Conservation (phyloP, 2,113 vertebrate genomes). For the Thomomys bottae region DNA sequence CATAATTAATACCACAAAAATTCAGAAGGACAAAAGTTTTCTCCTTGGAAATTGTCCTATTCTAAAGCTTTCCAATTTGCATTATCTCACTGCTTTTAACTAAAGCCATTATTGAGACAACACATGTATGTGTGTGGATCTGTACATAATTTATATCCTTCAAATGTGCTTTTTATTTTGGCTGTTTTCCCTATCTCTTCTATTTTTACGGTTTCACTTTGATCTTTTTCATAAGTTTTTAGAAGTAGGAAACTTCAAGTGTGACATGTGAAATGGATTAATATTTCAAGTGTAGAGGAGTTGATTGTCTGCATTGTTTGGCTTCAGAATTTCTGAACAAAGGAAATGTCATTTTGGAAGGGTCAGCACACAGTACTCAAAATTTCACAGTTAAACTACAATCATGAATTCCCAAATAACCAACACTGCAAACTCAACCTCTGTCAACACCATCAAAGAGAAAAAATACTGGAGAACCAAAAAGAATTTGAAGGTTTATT, state of each 20-base stretch:
- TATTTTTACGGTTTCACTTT: not conserved
- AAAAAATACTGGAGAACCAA: not conserved
- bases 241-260: not conserved
- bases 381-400: not conserved
- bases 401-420: no score
- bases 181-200: not conserved
- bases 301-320: not conserved
- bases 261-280: not conserved
- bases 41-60: no score
- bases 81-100: not conserved
- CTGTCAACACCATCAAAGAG: not conserved
- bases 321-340: slow-evolving; percentile 18
- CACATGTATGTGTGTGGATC: not conserved
- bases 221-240: not conserved
- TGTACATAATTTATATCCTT: not conserved
- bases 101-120: no score
- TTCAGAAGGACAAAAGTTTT: fast-evolving
- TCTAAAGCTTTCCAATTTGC: fast-evolving
- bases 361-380: not conserved
- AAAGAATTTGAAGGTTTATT: not conserved
- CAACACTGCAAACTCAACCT: not conserved
- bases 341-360: not conserved
- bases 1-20: not conserved
- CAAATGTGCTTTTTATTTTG: not conserved
- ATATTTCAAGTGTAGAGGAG: not conserved